Base-by-base conservation (phyloP, 2,888 invertebrate species). In the Pantelozetes paolii region DNA sequence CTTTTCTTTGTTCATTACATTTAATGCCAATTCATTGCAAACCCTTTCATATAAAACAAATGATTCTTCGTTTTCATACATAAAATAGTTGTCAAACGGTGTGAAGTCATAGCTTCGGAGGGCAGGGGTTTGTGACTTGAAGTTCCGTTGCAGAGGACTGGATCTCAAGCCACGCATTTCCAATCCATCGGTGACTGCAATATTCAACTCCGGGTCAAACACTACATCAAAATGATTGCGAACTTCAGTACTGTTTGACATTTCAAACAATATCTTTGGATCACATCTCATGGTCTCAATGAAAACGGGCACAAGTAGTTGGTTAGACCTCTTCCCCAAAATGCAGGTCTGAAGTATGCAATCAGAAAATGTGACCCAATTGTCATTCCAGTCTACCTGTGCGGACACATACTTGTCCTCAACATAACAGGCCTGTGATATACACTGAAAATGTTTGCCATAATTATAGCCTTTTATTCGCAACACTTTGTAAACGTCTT, bases 341-440 rank as follows among this genome's bases (percentile, higher is more conserved):
- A 75, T 36, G 2, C 42, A 32, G 13, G 59, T 94, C 84, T 98
- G 97, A 62, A 98, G 86, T 90, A 98, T 92, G 1, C 94, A 94
- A 82, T 98, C 98, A 83, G 97, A 88, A 84, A 90, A 97, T 64
- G 94, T 89, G 75, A 97, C 88, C 96, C 96, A 98, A 83, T 96
- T 91, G 78, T 88, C 88, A 72, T 87, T 87, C 96, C 96, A 97
- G 76, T 87, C 85, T 77, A 98, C 85, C 79, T 87, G 84, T 54
- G 94, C 95, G 77, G 81, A 83, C 0, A 84, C 71, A 82, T 85
- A 89, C 87, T 81, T 92, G 71, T 90, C 85, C 26, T 89, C 87
- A 81, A 92, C 90, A 81, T 93, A 90, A 0, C 91, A 87, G 32
- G 85, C 82, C 28, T 85, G 82, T 78, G 96, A 90, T 78, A 96